These are phyloP conservation scores for Poecilia wingei DNA, from an alignment of 2,797 vertebrate species.

Conservation along the genomic window DNA sequence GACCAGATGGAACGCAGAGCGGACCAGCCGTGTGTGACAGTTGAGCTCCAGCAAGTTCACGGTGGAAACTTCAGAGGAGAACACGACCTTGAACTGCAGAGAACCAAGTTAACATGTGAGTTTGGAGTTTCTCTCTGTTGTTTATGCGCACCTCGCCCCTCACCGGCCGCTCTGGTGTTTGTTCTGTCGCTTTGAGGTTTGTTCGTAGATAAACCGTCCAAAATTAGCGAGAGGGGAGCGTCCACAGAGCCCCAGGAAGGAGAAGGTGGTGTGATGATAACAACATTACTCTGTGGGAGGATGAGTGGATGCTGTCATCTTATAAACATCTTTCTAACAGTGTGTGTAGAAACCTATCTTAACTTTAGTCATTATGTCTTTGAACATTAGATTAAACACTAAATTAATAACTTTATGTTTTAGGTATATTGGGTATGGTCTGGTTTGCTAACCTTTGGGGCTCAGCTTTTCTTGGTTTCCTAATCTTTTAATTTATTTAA, in stretches of 20 bases:
- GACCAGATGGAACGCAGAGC: slow-evolving; percentile 57
- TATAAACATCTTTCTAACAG: not conserved
- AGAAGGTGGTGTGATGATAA: slow-evolving; percentile 1
- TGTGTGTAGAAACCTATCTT: not conserved
- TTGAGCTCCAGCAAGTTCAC: slow-evolving; percentile 63
- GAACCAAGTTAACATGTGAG: slow-evolving; percentile 50
- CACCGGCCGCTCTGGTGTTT: rapidly evolving
- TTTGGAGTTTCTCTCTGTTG: not conserved
- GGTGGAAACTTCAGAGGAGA: slow-evolving; percentile 41
- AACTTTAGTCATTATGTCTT: rapidly evolving
- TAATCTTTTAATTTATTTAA: not conserved
- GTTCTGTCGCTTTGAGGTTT: not conserved
- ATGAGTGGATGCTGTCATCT: slow-evolving; percentile 21
- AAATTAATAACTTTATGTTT: too few relatives aligned
- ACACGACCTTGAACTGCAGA: slow-evolving; percentile 35
- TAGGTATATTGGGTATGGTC: not conserved
- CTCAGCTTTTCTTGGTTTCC: not conserved
- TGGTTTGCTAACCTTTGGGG: not conserved
- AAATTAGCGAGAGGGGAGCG: slow-evolving; percentile 28
- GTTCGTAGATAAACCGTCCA: slow-evolving; percentile 8
- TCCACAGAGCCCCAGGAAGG: slow-evolving; percentile 42
- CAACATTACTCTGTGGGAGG: slow-evolving; percentile 3
- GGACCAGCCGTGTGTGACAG: slow-evolving; percentile 58
- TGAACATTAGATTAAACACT: not conserved
- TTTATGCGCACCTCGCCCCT: not conserved